phyloP scores from a whole-genome alignment of 2,113 vertebrate genomes.

The Salminus brasiliensis region DNA sequence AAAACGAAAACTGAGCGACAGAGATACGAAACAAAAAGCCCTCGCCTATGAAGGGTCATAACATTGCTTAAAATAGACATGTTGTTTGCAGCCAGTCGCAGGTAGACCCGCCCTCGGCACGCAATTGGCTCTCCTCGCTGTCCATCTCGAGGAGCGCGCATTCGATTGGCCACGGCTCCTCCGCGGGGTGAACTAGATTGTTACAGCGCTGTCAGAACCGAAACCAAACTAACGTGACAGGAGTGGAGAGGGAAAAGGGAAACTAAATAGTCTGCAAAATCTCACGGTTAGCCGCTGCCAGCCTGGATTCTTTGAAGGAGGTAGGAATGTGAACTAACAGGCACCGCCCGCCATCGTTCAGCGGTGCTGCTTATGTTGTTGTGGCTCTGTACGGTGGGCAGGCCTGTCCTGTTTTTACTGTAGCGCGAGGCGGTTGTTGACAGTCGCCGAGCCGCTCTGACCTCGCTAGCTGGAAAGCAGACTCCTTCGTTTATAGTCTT shows the following conservation, averaged over 20 bases:
- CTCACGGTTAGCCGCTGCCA: not conserved
- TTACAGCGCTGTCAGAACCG: slow-evolving; percentile 32
- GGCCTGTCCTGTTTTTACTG: slow-evolving; percentile 23
- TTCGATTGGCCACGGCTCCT: slow-evolving; percentile 33
- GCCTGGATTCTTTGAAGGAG: not conserved
- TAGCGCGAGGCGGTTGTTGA: not conserved
- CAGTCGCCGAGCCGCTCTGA: too few species aligned
- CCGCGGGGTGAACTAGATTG: not conserved
- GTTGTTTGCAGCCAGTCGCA: not conserved
- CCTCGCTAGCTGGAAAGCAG: too few species aligned
- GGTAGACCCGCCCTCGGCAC: not conserved
- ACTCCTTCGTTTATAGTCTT: not conserved
- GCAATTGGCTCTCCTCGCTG: not conserved
- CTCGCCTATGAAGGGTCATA: not conserved
- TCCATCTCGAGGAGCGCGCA: not conserved
- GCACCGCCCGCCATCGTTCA: not conserved
- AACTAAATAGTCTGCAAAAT: not conserved
- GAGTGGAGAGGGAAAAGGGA: slow-evolving; percentile 8
- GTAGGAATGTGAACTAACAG: not conserved
- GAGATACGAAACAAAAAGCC: not conserved
- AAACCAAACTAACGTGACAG: slow-evolving; percentile 44
- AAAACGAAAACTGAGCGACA: not conserved
- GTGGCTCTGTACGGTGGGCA: not conserved
- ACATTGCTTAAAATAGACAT: not conserved
- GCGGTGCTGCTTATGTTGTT: not conserved